Conservation (phyloP, 1,140 invertebrate species). For the Drosophila pachea region DNA sequence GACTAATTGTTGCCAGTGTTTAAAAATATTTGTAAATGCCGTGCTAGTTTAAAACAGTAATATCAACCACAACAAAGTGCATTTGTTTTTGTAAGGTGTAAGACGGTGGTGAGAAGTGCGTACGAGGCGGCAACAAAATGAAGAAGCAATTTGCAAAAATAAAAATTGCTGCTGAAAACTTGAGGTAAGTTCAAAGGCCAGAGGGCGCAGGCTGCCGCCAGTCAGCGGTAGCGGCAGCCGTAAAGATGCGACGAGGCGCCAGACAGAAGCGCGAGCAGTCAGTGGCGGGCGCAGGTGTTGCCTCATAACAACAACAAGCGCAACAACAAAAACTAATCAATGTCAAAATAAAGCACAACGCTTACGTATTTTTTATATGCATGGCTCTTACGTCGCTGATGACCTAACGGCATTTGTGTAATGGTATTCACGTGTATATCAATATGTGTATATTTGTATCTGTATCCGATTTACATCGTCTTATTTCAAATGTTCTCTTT, state of each 20-base stretch:
- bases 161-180: constrained; percentile 79
- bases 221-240: constrained; percentile 9
- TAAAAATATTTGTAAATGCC: constrained; percentile 67
- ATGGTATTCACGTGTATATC: constrained; percentile 17
- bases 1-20: constrained; percentile 72
- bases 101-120: constrained; percentile 44
- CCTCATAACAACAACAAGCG: constrained; percentile 60
- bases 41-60: constrained; percentile 62
- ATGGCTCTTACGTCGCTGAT: constrained; percentile 43
- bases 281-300: constrained; percentile 61
- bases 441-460: neutral
- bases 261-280: constrained; percentile 12
- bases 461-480: constrained; percentile 26
- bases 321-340: constrained; percentile 41
- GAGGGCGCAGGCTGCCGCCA: constrained; percentile 15
- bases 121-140: constrained; percentile 64
- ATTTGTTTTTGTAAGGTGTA: constrained; percentile 40
- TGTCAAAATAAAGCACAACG: constrained; percentile 53
- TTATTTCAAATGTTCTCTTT: constrained; percentile 1
- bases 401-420: constrained; percentile 63
- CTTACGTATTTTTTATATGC: constrained; percentile 31
- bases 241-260: constrained; percentile 18
- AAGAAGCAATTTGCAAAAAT: constrained; percentile 79
- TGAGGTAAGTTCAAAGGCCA: constrained; percentile 78
- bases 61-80: constrained; percentile 47